These are phyloP conservation scores for Beris morrisii DNA, from an alignment of 2,888 invertebrate species.

Conservation along the genomic window DNA sequence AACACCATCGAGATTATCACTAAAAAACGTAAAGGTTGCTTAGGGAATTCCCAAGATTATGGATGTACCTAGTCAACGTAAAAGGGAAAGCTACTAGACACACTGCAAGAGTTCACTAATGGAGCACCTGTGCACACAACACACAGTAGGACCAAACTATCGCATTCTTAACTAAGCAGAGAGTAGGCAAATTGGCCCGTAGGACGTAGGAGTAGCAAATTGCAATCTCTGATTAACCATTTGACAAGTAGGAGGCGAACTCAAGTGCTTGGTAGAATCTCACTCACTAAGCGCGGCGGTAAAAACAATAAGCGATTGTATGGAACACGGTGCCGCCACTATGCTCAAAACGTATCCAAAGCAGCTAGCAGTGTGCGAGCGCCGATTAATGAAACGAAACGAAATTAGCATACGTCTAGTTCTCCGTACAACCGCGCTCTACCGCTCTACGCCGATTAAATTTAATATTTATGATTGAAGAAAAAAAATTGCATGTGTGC, in stretches of 20 bases:
- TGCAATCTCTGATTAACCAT: slow-evolving; percentile 6
- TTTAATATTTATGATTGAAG: neutral
- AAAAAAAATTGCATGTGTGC: slow-evolving; percentile 18
- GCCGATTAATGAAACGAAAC: slow-evolving; percentile 18
- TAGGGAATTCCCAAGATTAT: too few relatives aligned
- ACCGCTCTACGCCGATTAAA: slow-evolving; percentile 10
- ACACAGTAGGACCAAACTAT: neutral
- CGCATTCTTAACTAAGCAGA: neutral
- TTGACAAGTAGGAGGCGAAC: neutral
- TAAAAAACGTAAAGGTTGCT: too few relatives aligned
- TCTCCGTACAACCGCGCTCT: too few relatives aligned
- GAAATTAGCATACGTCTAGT: slow-evolving; percentile 20
- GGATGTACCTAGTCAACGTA: too few relatives aligned
- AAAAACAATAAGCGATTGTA: neutral
- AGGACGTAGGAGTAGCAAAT: neutral
- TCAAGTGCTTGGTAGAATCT: neutral
- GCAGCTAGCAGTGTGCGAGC: neutral
- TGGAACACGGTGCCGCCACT: neutral
- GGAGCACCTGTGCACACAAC: too few relatives aligned
- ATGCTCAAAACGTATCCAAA: neutral
- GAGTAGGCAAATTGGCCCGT: neutral
- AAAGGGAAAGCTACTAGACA: too few relatives aligned
- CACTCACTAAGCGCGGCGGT: neutral
- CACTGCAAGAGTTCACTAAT: too few relatives aligned
- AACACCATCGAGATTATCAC: too few relatives aligned